These are phyloP conservation scores for Brachyrhaphis roseni DNA, from an alignment of 2,797 vertebrate species.

Conservation along the genomic window DNA sequence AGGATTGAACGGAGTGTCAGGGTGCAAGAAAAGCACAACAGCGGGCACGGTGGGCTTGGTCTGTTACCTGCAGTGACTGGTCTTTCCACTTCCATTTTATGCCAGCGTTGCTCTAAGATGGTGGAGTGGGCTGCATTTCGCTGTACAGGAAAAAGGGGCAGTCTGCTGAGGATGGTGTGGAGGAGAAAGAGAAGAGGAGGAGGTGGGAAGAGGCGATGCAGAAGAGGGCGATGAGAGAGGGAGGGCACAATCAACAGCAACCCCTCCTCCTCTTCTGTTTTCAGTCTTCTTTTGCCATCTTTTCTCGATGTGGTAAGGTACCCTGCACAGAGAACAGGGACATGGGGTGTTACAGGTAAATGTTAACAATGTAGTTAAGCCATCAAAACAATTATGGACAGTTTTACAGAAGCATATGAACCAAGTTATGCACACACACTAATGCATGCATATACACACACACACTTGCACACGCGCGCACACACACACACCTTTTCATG, in stretches of 20 bases:
- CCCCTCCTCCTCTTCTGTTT: constrained; percentile 76
- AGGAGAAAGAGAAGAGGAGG: constrained; percentile 66
- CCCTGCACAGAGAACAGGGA: constrained; percentile 66
- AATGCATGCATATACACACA: constrained; percentile 33
- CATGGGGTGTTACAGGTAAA: constrained; percentile 44
- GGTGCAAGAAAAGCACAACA: constrained; percentile 28
- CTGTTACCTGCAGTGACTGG: constrained; percentile 78
- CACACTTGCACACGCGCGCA: constrained; percentile 29
- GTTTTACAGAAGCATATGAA: constrained; percentile 41
- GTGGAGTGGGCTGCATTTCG: constrained; percentile 78
- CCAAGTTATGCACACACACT: constrained; percentile 32
- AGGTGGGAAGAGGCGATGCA: constrained; percentile 74
- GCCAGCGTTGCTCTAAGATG: constrained; percentile 84
- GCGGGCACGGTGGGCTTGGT: constrained; percentile 49
- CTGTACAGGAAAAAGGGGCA: constrained; percentile 79
- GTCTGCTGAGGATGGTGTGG: constrained; percentile 73
- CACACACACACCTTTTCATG: constrained; percentile 83
- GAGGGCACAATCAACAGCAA: constrained; percentile 77
- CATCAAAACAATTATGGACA: constrained; percentile 53
- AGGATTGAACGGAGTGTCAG: constrained; percentile 28
- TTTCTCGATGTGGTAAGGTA: constrained; percentile 48
- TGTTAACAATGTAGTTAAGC: constrained; percentile 48
- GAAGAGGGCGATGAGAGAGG: constrained; percentile 73
- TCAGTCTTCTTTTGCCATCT: constrained; percentile 74
- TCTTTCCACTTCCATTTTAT: constrained; percentile 83